Evolutionary conservation across 2,888 invertebrate genomes (phyloP), one percentile per base, ranked within the genome.

Genomic region (Mythimna ferrago): DNA sequence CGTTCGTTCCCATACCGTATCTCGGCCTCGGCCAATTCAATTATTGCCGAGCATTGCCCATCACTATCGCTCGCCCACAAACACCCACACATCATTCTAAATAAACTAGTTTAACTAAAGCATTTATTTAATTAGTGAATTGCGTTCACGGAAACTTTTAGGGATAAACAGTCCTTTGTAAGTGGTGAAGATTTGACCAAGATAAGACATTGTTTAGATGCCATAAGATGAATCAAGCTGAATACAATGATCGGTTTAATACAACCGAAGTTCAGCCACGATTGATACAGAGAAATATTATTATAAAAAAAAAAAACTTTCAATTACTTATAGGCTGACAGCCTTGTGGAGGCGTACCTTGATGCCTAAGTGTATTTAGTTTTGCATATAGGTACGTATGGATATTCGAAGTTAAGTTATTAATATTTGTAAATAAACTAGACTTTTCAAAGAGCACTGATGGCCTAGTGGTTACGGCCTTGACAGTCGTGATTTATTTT

Each of bases 81-180:
- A 73, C 78, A 73, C 84, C 84, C 84, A 84, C 86, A 86, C 71
- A 56, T 86, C 86, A 85, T 81, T 82, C 73, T 77, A 87, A 87
- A 86, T 80, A 82, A 84, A 89, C 88, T 88, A 86, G 90, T 89
- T 89, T 83, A 89, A 88, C 81, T 83, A 81, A 68, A 86, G 77
- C 87, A 84, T 89, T 90, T 89, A 91, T 91, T 90, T 89, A 89
- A 91, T 91, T 89, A 87, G 86, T 84, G 73, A 85, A 88, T 87
- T 86, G 83, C 82, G 84, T 76, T 71, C 76, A 78, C 81, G 61
- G 56, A 80, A 81, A 80, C 69, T 82, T 73, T 57, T 67, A 69
- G 67, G 68, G 70, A 79, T 79, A 74, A 78, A 72, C 73, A 73
- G 75, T 66, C 61, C 48, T 74, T 71, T 54, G 58, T 79, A 69